These are phyloP conservation scores for Plestiodon gilberti DNA, from an alignment of 2,113 vertebrate species.

Conservation along the genomic window DNA sequence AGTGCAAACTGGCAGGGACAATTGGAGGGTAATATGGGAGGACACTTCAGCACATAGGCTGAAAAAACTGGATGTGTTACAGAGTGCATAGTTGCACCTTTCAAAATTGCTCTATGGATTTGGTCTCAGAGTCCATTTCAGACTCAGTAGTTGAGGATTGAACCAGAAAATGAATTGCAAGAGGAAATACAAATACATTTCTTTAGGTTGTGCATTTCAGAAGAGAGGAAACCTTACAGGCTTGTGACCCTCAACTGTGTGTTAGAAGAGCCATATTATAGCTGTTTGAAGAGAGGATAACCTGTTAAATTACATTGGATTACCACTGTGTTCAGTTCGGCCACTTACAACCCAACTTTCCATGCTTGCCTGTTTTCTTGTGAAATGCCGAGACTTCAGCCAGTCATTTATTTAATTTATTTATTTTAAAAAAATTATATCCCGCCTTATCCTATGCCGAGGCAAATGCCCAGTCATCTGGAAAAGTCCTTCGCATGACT, in stretches of 20 bases:
- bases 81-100: not conserved
- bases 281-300: not conserved
- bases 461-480: too few species aligned
- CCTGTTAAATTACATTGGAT: not conserved
- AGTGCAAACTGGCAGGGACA: too few species aligned
- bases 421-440: too few species aligned
- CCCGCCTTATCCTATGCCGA: too few species aligned
- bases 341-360: not conserved
- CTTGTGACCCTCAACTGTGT: not conserved
- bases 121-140: not conserved
- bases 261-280: not conserved
- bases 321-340: not conserved
- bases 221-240: not conserved
- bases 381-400: slow-evolving; percentile 1
- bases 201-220: not conserved
- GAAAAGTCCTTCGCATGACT: not conserved
- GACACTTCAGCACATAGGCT: too few species aligned
- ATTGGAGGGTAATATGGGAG: too few species aligned
- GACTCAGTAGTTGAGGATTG: not conserved
- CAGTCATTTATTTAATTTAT: too few species aligned
- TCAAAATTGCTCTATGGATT: not conserved
- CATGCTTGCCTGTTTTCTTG: not conserved
- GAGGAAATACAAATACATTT: not conserved
- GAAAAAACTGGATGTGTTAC: too few species aligned
- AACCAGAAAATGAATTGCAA: not conserved